A percentile compares a stretch with the other conserved stretches of the same genome.
These are phyloP conservation scores for Trichacis sp. DNA, from an alignment of 2,888 invertebrate species.

Conservation along the genomic window DNA sequence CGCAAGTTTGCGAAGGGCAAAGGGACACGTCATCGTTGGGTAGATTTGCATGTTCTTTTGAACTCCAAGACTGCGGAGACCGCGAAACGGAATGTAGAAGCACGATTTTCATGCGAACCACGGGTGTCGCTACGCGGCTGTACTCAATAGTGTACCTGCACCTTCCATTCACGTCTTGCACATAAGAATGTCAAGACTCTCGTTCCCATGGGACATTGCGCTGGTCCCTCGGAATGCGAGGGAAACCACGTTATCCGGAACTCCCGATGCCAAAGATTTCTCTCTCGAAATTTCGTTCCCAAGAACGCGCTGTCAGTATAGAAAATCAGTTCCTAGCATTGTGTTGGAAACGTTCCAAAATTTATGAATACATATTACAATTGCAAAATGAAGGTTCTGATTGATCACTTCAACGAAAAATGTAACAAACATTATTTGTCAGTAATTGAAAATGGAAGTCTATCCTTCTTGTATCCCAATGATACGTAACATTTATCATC, in stretches of 20 bases:
- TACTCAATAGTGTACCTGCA: no score
- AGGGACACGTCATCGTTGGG: constrained; percentile 33
- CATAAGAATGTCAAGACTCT: constrained; percentile 37
- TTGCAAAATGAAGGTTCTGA: no score
- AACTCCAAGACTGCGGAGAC: constrained; percentile 54
- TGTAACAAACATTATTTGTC: no score
- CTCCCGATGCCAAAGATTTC: constrained; percentile 22
- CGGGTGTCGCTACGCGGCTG: constrained; percentile 34
- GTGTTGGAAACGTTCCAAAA: no score
- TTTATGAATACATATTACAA: no score
- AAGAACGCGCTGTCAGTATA: no score
- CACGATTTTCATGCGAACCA: constrained; percentile 53
- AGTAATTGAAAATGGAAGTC: no score
- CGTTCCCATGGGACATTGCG: constrained; percentile 34
- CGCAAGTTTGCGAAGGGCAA: neutral
- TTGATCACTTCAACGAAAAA: no score
- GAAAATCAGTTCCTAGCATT: no score
- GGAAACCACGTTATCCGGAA: constrained; percentile 33
- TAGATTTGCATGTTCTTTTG: constrained; percentile 65
- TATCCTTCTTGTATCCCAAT: no score
- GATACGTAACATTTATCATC: no score
- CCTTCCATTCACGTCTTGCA: constrained; percentile 31
- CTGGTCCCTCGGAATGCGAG: constrained; percentile 26
- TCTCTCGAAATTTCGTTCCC: no score
- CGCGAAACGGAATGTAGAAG: constrained; percentile 51